Evolutionary conservation across 1,140 invertebrate genomes (phyloP), one percentile per base, ranked within the genome.

Genomic region (Drosophila repletoides): DNA sequence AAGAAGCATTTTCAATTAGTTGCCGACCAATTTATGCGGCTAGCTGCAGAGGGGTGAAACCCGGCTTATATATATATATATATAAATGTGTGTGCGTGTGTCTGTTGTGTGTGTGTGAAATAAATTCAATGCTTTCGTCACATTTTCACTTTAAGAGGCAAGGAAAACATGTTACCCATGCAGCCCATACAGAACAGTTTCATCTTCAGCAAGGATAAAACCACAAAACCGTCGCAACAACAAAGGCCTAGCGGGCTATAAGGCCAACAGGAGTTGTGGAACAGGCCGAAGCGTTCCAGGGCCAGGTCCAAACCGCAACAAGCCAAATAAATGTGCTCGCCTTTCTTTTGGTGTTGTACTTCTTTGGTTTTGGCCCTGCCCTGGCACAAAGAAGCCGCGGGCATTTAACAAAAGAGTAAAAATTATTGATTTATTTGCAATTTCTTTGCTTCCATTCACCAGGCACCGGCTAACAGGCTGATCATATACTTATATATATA

Each of bases 1-100:
- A 48, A 81, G 67, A 76, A 81, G 67, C 76, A 81, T 81, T 81
- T 81, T 81, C 76, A 81, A 81, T 81, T 81, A 81, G 76, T 81
- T 81, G 76, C 63, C 77, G 65, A 72, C 76, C 76, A 81, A 81
- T 81, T 81, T 81, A 81, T 81, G 76, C 77, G 67, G 76, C 76
- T 55, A 40, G 36, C 63, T 59, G 21, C 24, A 15, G 26, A 60
- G 28, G 10, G 24, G 36, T 3, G 14, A 17, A 26, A 26, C 10
- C 10, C 45, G 34, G 45, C 9, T 3, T 40, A 10, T 19, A 24
- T n/a, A n/a, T 10, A 2, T 41, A 14, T 48, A 29, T 46, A 12
- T 41, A 14, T 48, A 29, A 34, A 12, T 49, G 21, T 33, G 19
- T 14, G 49, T 24, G 31, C 22, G 10, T 43, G 24, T 15, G n/a